Evolutionary conservation across 2,113 vertebrate genomes (phyloP).

Genomic region (Burhinus bistriatus): DNA sequence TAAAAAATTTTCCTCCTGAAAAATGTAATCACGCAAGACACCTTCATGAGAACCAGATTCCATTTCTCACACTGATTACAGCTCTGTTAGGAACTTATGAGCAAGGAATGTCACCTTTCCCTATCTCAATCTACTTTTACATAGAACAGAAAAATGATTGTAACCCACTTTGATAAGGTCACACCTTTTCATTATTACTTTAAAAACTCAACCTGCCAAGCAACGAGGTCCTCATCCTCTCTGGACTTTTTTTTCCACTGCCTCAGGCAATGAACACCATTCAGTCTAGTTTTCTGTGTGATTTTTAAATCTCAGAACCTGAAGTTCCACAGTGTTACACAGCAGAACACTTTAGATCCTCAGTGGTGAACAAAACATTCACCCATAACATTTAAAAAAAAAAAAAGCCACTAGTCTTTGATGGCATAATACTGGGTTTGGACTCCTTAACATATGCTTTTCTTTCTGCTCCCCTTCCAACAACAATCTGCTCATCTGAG

Average conservation of each 20-base stretch:
- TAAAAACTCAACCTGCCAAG: neutral
- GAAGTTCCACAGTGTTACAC: neutral
- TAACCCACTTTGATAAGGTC: neutral
- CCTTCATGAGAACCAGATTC: neutral
- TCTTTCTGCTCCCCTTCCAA: neutral
- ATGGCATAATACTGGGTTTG: neutral
- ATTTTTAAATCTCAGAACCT: neutral
- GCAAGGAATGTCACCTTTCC: neutral
- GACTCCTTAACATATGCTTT: neutral
- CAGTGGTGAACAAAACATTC: neutral
- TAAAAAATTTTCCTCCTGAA: neutral
- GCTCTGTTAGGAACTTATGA: neutral
- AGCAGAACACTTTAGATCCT: neutral
- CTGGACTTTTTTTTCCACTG: neutral
- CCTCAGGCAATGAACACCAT: neutral
- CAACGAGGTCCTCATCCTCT: neutral
- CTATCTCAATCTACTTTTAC: neutral
- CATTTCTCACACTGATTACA: neutral
- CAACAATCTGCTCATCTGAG: neutral
- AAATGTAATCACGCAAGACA: neutral
- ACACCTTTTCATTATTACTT: neutral
- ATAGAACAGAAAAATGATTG: neutral
- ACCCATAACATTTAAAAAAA: neutral
- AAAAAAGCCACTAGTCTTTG: neutral
- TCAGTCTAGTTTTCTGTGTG: neutral